Conservation (phyloP, 2,113 vertebrate genomes). For the Campylorhamphus procurvoides region DNA sequence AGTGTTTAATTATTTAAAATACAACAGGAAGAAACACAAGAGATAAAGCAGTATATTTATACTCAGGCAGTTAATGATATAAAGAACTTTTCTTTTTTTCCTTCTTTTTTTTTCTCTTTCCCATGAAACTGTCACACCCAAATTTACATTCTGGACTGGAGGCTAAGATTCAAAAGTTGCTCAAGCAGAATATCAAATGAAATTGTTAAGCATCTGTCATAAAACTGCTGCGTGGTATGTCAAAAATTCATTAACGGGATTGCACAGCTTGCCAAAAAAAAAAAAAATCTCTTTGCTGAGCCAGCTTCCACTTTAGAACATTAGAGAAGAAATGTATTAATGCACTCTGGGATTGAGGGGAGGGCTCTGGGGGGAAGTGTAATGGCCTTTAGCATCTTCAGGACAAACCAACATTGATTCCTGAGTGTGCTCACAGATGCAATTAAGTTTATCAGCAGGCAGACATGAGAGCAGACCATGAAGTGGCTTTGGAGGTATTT, state of each 20-base stretch:
- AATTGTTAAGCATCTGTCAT: slow-evolving; percentile 66
- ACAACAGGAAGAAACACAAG: slow-evolving; percentile 40
- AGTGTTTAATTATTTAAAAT: slow-evolving; percentile 55
- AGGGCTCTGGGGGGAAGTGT: not conserved
- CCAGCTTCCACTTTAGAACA: slow-evolving; percentile 67
- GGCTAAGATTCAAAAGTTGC: slow-evolving; percentile 52
- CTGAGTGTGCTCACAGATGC: not conserved
- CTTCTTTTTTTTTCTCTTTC: not conserved
- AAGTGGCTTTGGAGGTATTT: not conserved
- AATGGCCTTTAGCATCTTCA: slow-evolving; percentile 35
- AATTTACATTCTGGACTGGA: slow-evolving; percentile 64
- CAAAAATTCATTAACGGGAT: slow-evolving; percentile 63
- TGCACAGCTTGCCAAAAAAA: slow-evolving; percentile 55
- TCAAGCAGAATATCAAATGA: slow-evolving; percentile 58
- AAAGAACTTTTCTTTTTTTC: not conserved
- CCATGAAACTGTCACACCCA: slow-evolving; percentile 32
- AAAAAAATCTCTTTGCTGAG: slow-evolving; percentile 26
- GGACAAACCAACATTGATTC: slow-evolving; percentile 51
- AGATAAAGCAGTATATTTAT: slow-evolving; percentile 46
- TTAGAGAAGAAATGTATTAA: slow-evolving; percentile 55
- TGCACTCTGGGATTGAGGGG: not conserved
- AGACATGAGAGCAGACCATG: not conserved
- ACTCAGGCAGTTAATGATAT: slow-evolving; percentile 45
- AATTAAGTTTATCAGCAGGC: slow-evolving; percentile 37
- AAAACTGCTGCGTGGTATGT: slow-evolving; percentile 62